These are phyloP conservation scores for Koerneria pararmatus DNA, from an alignment of 2,888 invertebrate species.

Conservation along the genomic window DNA sequence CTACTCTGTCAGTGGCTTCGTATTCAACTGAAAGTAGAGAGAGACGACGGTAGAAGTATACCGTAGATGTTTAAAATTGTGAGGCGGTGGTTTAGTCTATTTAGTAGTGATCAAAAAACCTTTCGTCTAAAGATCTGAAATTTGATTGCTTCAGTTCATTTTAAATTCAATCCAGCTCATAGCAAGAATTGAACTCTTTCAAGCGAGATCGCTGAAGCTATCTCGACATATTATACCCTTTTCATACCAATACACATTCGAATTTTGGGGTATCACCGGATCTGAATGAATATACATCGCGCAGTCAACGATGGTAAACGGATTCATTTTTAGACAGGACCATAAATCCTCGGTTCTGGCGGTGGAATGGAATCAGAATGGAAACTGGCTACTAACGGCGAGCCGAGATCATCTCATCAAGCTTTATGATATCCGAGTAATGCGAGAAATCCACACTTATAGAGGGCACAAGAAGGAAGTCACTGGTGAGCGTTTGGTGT, in stretches of 20 bases:
- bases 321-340: slow-evolving; percentile 80
- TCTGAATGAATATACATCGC: no score
- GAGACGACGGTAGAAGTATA: neutral
- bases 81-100: no score
- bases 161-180: neutral
- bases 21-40: neutral
- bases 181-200: slow-evolving; percentile 19
- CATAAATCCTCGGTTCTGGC: slow-evolving; percentile 99
- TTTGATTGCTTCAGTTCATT: neutral
- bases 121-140: neutral
- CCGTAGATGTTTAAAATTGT: neutral
- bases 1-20: slow-evolving; percentile 76
- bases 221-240: slow-evolving; percentile 11
- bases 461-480: slow-evolving; percentile 99
- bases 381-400: slow-evolving; percentile 79
- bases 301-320: no score
- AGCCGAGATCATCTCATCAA: slow-evolving; percentile 36
- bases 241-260: no score
- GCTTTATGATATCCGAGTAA: slow-evolving; percentile 85
- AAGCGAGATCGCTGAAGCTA: slow-evolving; percentile 4
- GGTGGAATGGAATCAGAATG: slow-evolving; percentile 97
- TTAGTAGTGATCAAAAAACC: neutral
- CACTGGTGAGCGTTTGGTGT: slow-evolving; percentile 60
- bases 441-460: slow-evolving; percentile 92
- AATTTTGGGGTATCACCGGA: slow-evolving; percentile 20